Base-by-base conservation (phyloP, 2,888 invertebrate genomes). In the Leptopterna dolabrata region DNA sequence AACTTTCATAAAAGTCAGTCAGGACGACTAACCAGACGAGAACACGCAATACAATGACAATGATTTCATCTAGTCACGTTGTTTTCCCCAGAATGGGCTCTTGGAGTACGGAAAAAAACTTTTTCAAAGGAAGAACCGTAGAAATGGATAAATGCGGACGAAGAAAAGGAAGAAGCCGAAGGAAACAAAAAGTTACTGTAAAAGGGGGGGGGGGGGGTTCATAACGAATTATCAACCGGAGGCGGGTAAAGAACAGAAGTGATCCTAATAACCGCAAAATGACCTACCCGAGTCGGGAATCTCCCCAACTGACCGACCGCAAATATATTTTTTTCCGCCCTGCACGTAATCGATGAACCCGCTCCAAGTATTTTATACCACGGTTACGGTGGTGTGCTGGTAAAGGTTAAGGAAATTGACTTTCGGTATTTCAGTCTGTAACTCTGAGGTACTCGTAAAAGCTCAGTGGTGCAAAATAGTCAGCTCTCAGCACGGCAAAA, bases 51-150 rank as follows among this genome's bases (percentile, higher is more conserved):
- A 63, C 63, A 63, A 47, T 47, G 47, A 47, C 47, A 47, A 63
- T 63, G 63, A 63, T 63, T 63, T 63, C 63, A 63, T 63, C 63
- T 63, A 63, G 63, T 63, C 63, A 63, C 63, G 63, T 63, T 63
- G 63, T 63, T 63, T 27, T 24, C 63, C 24, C 63, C 24, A 13
- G 24, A 24, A 63, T 63, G 63, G 19, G 63, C 63, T 24, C 63
- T 13, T 63, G 24, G 27, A 63, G 24, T 55, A 24, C 19, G 13
- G 4, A 4, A 51, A 51, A 51, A 27, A 63, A 63, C 24, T 24
- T 19, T 11, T 19, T 24, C n/a, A 19, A n/a, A 19, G 63, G 24
- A 63, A 24, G 63, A 63, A 63, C 63, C 63, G 63, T 63, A 24
- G 63, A 63, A 63, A 63, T 63, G 63, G 63, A 63, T 63, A 63